Evolutionary conservation across 2,113 vertebrate species (phyloP).

Genomic region (Rhinoderma darwinii): DNA sequence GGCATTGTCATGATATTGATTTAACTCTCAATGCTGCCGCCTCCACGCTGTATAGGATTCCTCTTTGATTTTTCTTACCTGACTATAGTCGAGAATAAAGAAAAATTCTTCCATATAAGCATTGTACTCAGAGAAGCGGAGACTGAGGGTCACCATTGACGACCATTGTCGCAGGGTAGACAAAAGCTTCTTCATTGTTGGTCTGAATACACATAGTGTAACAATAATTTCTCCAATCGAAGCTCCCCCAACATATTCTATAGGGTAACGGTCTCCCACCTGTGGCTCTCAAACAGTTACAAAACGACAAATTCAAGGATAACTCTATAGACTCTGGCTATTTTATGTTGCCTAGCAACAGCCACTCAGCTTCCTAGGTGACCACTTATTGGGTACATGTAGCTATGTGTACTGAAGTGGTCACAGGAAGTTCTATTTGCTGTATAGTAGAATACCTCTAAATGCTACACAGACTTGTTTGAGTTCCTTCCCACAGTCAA

Average conservation of each 20-base stretch:
- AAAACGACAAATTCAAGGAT: background rate
- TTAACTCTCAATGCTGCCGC: background rate
- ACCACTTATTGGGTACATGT: background rate
- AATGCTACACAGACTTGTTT: too few relatives aligned
- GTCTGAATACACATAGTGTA: background rate
- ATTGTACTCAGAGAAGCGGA: background rate
- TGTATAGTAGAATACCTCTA: background rate
- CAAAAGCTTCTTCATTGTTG: background rate
- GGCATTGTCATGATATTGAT: slow-evolving; percentile 6
- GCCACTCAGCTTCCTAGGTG: too few relatives aligned
- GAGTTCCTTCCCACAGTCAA: too few relatives aligned
- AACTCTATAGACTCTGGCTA: too few relatives aligned
- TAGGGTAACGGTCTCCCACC: background rate
- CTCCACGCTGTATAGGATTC: background rate
- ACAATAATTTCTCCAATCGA: background rate
- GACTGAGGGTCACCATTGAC: background rate
- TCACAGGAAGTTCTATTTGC: background rate
- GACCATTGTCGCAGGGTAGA: background rate
- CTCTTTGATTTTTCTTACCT: background rate
- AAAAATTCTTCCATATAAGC: background rate
- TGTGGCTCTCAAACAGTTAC: background rate
- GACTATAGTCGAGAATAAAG: slow-evolving; percentile 1
- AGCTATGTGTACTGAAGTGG: background rate
- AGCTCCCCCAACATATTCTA: background rate
- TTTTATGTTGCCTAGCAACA: too few relatives aligned